phyloP scores from a whole-genome alignment of 2,113 vertebrate species.

The Motacilla alba region DNA sequence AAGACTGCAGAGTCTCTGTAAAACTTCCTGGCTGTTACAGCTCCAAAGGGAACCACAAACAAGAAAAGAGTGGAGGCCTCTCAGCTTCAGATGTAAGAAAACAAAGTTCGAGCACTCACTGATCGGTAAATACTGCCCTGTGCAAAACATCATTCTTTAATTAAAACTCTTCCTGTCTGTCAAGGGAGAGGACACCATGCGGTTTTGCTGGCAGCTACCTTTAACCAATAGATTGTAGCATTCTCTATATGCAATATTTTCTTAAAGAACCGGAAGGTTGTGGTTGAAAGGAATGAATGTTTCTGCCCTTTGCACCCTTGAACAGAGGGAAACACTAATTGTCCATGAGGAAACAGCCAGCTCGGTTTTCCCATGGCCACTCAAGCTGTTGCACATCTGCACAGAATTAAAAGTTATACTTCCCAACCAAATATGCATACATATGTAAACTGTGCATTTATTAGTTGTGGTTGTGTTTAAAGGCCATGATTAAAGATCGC shows the following conservation, averaged over 20 bases:
- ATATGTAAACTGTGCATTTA: not conserved
- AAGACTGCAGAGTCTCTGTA: not conserved
- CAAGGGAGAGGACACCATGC: not conserved
- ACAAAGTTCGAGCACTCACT: not conserved
- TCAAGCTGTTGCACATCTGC: not conserved
- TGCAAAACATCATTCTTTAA: not conserved
- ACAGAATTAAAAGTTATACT: not conserved
- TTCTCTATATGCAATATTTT: not conserved
- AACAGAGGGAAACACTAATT: not conserved
- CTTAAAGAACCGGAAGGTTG: not conserved
- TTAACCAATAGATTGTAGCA: not conserved
- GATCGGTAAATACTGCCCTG: not conserved
- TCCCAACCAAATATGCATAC: not conserved
- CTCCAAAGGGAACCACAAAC: not conserved
- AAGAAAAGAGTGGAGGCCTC: not conserved
- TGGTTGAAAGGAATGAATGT: not conserved
- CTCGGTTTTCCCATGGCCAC: not conserved
- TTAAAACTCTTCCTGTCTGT: not conserved
- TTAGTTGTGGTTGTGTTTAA: not conserved
- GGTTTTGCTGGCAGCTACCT: not conserved
- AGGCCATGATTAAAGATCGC: not conserved
- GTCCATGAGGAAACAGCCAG: not conserved
- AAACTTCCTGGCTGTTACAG: not conserved
- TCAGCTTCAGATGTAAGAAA: not conserved
- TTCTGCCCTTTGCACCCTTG: not conserved